Evolutionary conservation across 2,797 vertebrate species (phyloP).

Genomic region (Miichthys miiuy): DNA sequence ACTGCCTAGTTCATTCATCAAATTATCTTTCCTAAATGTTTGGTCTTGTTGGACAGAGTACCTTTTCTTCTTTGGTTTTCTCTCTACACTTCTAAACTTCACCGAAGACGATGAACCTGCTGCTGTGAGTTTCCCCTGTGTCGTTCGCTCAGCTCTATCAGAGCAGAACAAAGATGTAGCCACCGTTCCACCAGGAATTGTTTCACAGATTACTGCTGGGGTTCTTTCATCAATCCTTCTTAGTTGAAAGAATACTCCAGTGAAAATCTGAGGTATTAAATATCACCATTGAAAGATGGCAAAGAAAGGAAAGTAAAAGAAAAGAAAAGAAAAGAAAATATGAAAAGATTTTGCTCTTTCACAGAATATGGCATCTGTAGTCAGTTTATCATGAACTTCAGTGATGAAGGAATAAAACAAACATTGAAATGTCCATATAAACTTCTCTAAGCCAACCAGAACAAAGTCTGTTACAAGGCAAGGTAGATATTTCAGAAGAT

Average conservation of each 20-base stretch:
- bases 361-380: background rate
- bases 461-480: background rate
- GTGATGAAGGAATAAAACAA: background rate
- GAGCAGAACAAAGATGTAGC: background rate
- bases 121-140: background rate
- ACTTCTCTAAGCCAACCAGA: background rate
- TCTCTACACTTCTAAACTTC: background rate
- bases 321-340: no score
- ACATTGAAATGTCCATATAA: background rate
- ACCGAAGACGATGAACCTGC: background rate
- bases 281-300: background rate
- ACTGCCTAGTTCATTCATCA: conserved; percentile 9
- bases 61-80: background rate
- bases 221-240: background rate
- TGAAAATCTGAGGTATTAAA: background rate
- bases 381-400: background rate
- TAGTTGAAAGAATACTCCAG: background rate
- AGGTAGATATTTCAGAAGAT: background rate
- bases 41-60: background rate
- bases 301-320: no score
- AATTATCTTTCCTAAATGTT: background rate
- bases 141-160: background rate
- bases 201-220: background rate
- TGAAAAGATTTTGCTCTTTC: background rate
- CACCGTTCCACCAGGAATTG: background rate